Base-by-base conservation (phyloP, 1,140 invertebrate genomes). In the Chironomus tepperi region DNA sequence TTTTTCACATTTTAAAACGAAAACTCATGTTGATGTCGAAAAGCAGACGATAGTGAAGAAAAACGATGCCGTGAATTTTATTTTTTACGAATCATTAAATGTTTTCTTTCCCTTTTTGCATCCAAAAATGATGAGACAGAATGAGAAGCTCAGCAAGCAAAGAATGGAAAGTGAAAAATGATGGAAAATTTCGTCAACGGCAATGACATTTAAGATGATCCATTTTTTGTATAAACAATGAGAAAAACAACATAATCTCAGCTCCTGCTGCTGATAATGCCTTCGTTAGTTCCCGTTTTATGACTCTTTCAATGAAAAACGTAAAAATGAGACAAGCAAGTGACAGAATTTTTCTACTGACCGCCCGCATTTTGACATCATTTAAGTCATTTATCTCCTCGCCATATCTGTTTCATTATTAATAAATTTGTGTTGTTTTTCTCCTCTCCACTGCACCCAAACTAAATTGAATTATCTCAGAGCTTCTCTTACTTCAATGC, bases 111-210 rank as follows among this genome's bases (percentile, higher is more conserved):
- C 24, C 24, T 34, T 70, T 70, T 70, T 70, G 65, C 65, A 19
- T n/a, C 65, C 65, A 19, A 70, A 19, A n/a, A 70, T 7, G 65
- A 70, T 70, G 65, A 70, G 19, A 57, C 9, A 10, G 16, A 10
- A n/a, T 70, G 64, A 2, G 43, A 10, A 3, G 43, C 43, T 47
- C 43, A 10, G 43, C 15, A 15, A 57, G 12, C 47, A 12, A 15
- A 57, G 15, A 57, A 47, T 67, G 15, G 1, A 18, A 67, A 67
- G n/a, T 67, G 65, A 70, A 70, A 70, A 70, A 70, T 70, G 16
- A 70, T 21, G 16, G 65, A 70, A 70, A 70, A 19, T 70, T 70
- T 70, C 24, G 24, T 34, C 65, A 70, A 21, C 19, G n/a, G 18
- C 19, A 12, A 70, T 70, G 65, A 21, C 65, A 70, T 21, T 10